Evolutionary conservation across 2,888 invertebrate species (phyloP), one percentile per base, ranked within the genome.

Genomic region (Archaeoteleia sp.): DNA sequence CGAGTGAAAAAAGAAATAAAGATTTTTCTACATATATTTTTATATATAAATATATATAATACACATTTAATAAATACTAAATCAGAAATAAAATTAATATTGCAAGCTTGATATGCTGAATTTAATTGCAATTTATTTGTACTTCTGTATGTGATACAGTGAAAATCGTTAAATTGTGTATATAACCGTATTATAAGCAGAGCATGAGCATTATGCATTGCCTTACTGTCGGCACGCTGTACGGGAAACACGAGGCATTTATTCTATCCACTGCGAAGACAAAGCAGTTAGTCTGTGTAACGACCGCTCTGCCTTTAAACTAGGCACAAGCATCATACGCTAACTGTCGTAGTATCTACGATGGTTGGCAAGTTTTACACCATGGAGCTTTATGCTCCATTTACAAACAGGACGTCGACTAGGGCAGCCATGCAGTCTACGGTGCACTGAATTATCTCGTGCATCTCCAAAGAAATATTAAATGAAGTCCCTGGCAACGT

Each of bases 211-310:
- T 53, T n/a, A 29, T 3, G 34, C 17, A 12, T 32, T 53, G 40
- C 40, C 40, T 63, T 34, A 35, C 15, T 55, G 55, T 55, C 37
- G 43, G 34, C 48, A 7, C 17, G 43, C 35, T 27, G 45, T 43
- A 63, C 55, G 62, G 55, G 48, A 55, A 63, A 63, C 42, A 43
- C 37, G 27, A 30, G 29, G 46, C 54, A 63, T 49, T 43, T 55
- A 53, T 63, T 49, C 32, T 30, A 55, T 43, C 37, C 32, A 1
- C 30, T 2, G 30, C 14, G 37, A 55, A 55, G 63, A 63, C 55
- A 63, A 55, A 63, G 48, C 54, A 55, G 43, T 63, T 63, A 63
- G 54, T 49, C 63, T 43, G 63, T 34, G 49, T 55, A 63, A 63
- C 55, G 49, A 63, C 55, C 63, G 63, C 43, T 29, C 49, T 43